Conservation (phyloP, 64 coral and sea anemone genomes). For the Cladopsammia gracilis region DNA sequence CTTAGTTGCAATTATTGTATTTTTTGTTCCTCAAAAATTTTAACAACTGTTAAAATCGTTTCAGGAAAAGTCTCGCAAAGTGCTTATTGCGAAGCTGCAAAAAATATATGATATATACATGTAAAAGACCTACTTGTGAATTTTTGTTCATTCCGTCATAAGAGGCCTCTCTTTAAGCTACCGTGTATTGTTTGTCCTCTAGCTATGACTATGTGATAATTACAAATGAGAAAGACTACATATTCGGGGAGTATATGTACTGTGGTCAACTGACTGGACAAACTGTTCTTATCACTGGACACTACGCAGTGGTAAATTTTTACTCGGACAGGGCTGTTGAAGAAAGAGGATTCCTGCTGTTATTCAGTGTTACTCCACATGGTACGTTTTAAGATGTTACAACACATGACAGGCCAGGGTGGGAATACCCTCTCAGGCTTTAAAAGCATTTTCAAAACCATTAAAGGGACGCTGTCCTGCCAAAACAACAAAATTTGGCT, state of each 20-base stretch:
- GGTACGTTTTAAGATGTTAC: neutral
- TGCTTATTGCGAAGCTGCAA: too few relatives aligned
- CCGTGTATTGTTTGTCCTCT: neutral
- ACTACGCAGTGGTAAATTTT: neutral
- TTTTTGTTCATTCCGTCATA: neutral
- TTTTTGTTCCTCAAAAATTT: too few relatives aligned
- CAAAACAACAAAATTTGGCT: too few relatives aligned
- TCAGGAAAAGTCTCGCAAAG: too few relatives aligned
- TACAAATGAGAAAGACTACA: neutral
- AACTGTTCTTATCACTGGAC: neutral
- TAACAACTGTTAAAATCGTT: too few relatives aligned
- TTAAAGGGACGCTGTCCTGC: too few relatives aligned
- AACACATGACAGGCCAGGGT: too few relatives aligned
- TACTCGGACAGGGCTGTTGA: neutral
- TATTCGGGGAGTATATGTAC: neutral
- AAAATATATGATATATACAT: neutral
- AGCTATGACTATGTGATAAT: constrained; percentile 19
- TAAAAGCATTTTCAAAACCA: too few relatives aligned
- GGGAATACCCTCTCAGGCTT: too few relatives aligned
- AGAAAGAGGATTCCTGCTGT: neutral
- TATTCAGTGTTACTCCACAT: neutral
- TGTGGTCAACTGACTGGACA: neutral
- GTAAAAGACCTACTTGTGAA: too few relatives aligned
- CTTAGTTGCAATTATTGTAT: too few relatives aligned
- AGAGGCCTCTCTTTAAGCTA: neutral